These are phyloP conservation scores for Limnothrissa miodon DNA, from an alignment of 2,113 vertebrate genomes.

Conservation along the genomic window DNA sequence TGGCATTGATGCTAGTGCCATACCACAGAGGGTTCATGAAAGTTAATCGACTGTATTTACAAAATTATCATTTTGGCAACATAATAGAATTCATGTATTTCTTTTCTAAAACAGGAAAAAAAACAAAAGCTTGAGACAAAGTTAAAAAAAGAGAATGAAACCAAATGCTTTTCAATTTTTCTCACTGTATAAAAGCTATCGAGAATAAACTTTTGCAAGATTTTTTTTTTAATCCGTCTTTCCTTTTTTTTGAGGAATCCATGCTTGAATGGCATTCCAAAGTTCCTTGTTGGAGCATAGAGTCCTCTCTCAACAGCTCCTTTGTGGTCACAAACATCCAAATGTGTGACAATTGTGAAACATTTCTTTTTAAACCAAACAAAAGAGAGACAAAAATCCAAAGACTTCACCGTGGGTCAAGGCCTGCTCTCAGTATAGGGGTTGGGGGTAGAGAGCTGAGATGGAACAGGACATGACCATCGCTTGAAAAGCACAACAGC, in stretches of 20 bases:
- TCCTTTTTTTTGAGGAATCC: conserved; percentile 10
- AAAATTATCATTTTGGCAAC: conserved; percentile 1
- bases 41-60: background rate
- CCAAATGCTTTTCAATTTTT: background rate
- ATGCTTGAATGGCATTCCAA: background rate
- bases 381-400: background rate
- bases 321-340: background rate
- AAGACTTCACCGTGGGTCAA: background rate
- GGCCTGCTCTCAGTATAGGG: background rate
- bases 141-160: background rate
- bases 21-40: background rate
- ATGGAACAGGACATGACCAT: background rate
- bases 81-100: conserved; percentile 2
- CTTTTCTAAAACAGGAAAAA: background rate
- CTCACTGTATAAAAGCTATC: conserved; percentile 3
- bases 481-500: background rate
- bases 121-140: background rate
- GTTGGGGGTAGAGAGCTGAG: background rate
- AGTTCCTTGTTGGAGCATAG: background rate
- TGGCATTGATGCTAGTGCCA: background rate
- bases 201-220: background rate
- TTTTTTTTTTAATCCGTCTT: background rate
- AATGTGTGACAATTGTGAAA: background rate
- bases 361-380: background rate
- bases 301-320: background rate